A percentile compares a stretch with the other conserved stretches of the same genome.
Conservation (phyloP, 2,797 vertebrate species). For the Pipistrellus kuhlii region DNA sequence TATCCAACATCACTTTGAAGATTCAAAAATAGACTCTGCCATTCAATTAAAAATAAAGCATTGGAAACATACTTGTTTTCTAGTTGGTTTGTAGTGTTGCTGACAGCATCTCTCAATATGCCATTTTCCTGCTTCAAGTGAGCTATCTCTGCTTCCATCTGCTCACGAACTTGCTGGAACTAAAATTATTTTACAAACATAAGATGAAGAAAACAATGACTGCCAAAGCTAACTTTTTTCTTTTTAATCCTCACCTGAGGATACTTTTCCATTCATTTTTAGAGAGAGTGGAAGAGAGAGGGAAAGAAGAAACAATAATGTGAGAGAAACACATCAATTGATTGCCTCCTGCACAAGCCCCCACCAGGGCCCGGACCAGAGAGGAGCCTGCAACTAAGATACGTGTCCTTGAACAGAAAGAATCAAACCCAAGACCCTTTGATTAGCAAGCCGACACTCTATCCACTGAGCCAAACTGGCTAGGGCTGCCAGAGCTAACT, state of each 20-base stretch:
- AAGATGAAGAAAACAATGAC: conserved; percentile 63
- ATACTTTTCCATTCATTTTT: too few species aligned
- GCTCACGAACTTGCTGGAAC: conserved; percentile 96
- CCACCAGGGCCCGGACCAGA: too few species aligned
- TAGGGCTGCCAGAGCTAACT: background rate
- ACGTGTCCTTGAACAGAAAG: too few species aligned
- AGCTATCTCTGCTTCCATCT: conserved; percentile 96
- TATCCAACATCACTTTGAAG: conserved; percentile 13
- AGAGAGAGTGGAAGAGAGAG: too few species aligned
- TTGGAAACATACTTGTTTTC: conserved; percentile 96
- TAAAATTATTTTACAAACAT: conserved; percentile 79
- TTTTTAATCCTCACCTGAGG: background rate
- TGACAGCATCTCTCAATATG: conserved; percentile 98
- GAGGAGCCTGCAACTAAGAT: too few species aligned
- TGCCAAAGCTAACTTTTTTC: background rate
- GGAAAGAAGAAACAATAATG: too few species aligned
- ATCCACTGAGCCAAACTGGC: too few species aligned
- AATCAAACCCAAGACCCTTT: too few species aligned
- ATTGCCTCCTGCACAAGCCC: too few species aligned
- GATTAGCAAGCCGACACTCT: too few species aligned
- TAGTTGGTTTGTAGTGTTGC: conserved; percentile 96
- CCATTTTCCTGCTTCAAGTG: conserved; percentile 98
- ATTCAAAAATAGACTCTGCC: conserved; percentile 29
- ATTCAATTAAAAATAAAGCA: background rate
- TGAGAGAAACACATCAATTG: too few species aligned